Conservation (phyloP, 2,113 vertebrate genomes). For the Laticauda colubrina region DNA sequence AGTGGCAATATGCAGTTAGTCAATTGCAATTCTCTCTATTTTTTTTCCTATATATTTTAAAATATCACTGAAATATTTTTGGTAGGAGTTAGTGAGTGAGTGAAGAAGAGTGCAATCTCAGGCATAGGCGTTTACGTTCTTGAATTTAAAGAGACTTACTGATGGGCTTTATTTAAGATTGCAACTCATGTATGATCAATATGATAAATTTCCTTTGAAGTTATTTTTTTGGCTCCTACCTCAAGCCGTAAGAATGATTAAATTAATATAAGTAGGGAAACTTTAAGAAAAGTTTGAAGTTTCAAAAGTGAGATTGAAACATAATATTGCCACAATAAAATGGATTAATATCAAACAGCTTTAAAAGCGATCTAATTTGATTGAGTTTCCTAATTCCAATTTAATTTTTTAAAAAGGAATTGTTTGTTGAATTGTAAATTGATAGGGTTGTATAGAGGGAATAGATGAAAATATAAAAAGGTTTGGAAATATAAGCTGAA, state of each 20-base stretch:
- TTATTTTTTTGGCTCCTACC: conserved; percentile 57
- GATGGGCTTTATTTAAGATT: neutral
- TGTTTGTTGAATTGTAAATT: conserved; percentile 75
- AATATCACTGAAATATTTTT: conserved; percentile 44
- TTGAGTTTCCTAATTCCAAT: conserved; percentile 84
- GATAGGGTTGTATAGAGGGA: conserved; percentile 60
- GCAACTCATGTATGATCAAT: conserved; percentile 20
- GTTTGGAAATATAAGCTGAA: conserved; percentile 57
- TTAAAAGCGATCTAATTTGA: conserved; percentile 84
- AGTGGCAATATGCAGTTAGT: neutral
- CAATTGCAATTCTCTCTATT: conserved; percentile 28
- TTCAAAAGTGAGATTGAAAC: conserved; percentile 73
- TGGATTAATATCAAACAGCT: conserved; percentile 82
- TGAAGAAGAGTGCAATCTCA: neutral
- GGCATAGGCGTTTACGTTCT: neutral
- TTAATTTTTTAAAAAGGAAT: conserved; percentile 76
- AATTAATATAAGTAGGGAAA: conserved; percentile 71
- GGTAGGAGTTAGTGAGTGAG: neutral
- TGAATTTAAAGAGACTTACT: conserved; percentile 4
- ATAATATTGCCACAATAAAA: conserved; percentile 80
- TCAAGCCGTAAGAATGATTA: conserved; percentile 54
- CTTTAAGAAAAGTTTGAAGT: conserved; percentile 57
- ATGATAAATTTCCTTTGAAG: conserved; percentile 46
- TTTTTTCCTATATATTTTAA: neutral
- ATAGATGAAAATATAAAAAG: conserved; percentile 42